Conservation (phyloP, 2,888 invertebrate species). For the Pomacea canaliculata region DNA sequence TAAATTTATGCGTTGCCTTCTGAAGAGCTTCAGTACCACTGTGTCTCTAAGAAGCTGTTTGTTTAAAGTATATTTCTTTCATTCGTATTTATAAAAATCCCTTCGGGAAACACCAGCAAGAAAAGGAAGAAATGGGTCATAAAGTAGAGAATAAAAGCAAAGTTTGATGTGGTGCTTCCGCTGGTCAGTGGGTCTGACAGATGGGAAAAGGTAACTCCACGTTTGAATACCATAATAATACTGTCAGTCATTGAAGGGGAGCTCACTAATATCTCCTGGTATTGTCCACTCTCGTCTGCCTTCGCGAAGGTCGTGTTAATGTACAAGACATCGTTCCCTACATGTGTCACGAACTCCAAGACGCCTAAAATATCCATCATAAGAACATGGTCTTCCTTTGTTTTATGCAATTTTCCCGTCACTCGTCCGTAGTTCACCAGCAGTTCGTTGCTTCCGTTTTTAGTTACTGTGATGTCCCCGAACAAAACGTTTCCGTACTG, state of each 20-base stretch:
- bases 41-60: no score
- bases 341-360: background rate
- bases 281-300: background rate
- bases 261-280: background rate
- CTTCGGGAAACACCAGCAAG: no score
- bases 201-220: no score
- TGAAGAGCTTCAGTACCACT: no score
- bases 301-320: constrained; percentile 2
- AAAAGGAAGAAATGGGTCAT: no score
- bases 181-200: no score
- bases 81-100: no score
- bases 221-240: no score
- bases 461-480: constrained; percentile 22
- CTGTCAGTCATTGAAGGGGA: background rate
- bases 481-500: constrained; percentile 31
- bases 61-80: no score
- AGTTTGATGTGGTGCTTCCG: no score
- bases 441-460: constrained; percentile 1
- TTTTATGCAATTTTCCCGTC: constrained; percentile 3
- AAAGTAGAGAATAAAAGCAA: no score
- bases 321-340: background rate
- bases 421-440: background rate
- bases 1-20: no score
- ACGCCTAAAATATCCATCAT: constrained; percentile 1
- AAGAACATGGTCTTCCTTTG: background rate